These are phyloP conservation scores for Dynastes grantii DNA, from an alignment of 2,888 invertebrate species.

Conservation along the genomic window DNA sequence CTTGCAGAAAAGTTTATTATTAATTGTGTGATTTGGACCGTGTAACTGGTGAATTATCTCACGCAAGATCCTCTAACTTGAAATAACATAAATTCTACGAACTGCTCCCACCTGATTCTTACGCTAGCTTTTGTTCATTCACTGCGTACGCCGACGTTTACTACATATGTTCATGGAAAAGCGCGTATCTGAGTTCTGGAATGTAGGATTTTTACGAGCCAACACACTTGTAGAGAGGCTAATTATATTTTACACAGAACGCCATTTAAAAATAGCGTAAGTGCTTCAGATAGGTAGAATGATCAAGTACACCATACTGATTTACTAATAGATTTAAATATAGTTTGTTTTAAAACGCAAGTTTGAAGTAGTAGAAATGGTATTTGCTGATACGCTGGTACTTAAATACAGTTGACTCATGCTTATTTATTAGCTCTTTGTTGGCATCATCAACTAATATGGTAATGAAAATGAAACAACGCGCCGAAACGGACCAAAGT, in stretches of 20 bases:
- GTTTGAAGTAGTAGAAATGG: not conserved
- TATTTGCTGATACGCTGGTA: not conserved
- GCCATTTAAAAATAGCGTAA: slow-evolving; percentile 31
- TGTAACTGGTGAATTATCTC: slow-evolving; percentile 17
- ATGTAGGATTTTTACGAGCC: slow-evolving; percentile 11
- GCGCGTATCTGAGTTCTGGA: not conserved
- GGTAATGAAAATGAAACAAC: not conserved
- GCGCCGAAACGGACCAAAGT: not conserved
- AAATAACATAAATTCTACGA: slow-evolving; percentile 22
- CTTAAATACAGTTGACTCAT: slow-evolving; percentile 5
- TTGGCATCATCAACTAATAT: not conserved
- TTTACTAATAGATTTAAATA: slow-evolving; percentile 37
- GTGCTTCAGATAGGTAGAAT: slow-evolving; percentile 36
- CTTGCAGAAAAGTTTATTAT: slow-evolving; percentile 10
- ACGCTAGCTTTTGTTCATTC: slow-evolving; percentile 20
- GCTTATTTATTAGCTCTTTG: not conserved
- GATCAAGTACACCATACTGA: slow-evolving; percentile 33
- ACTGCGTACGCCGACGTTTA: slow-evolving; percentile 13
- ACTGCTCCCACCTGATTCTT: not conserved
- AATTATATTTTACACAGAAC: slow-evolving; percentile 20
- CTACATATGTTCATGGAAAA: slow-evolving; percentile 7
- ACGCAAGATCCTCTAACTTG: slow-evolving; percentile 18
- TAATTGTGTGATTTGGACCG: slow-evolving; percentile 39
- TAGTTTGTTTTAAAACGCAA: slow-evolving; percentile 32
- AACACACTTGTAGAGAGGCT: slow-evolving; percentile 4